These are phyloP conservation scores for Drosophila cracens DNA, from an alignment of 2,888 invertebrate genomes.

Conservation along the genomic window DNA sequence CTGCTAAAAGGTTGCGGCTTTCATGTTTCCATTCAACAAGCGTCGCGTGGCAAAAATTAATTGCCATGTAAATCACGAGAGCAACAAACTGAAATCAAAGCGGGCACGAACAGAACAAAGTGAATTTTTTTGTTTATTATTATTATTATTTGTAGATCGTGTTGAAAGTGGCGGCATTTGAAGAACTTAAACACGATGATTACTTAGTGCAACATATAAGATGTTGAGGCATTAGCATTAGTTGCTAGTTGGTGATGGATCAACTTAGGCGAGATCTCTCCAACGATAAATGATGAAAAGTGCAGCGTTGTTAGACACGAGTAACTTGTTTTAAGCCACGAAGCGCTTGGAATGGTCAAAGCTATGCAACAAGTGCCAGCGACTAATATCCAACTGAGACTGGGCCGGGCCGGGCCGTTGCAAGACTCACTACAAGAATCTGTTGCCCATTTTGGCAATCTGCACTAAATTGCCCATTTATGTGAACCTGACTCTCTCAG, in stretches of 20 bases:
- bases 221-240: conserved; percentile 19
- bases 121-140: conserved; percentile 28
- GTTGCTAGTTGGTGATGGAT: conserved; percentile 10
- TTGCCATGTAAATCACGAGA: conserved; percentile 60
- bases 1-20: neutral
- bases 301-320: conserved; percentile 40
- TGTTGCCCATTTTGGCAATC: conserved; percentile 73
- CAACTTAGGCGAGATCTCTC: conserved; percentile 10
- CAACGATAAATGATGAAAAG: conserved; percentile 69
- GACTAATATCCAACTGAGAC: conserved; percentile 30
- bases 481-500: conserved; percentile 10
- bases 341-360: conserved; percentile 66
- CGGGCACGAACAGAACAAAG: conserved; percentile 58
- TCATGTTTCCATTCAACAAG: conserved; percentile 46
- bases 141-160: conserved; percentile 33
- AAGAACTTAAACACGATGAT: conserved; percentile 37
- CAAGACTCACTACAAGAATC: conserved; percentile 51
- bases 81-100: conserved; percentile 34
- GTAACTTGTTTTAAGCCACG: conserved; percentile 57
- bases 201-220: conserved; percentile 11
- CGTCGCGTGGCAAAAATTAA: conserved; percentile 75
- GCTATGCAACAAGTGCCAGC: conserved; percentile 63
- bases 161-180: conserved; percentile 45
- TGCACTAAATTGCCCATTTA: conserved; percentile 26
- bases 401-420: conserved; percentile 32